Evolutionary conservation across 1,140 invertebrate genomes (phyloP).

Genomic region (Drosophila pectinifera): DNA sequence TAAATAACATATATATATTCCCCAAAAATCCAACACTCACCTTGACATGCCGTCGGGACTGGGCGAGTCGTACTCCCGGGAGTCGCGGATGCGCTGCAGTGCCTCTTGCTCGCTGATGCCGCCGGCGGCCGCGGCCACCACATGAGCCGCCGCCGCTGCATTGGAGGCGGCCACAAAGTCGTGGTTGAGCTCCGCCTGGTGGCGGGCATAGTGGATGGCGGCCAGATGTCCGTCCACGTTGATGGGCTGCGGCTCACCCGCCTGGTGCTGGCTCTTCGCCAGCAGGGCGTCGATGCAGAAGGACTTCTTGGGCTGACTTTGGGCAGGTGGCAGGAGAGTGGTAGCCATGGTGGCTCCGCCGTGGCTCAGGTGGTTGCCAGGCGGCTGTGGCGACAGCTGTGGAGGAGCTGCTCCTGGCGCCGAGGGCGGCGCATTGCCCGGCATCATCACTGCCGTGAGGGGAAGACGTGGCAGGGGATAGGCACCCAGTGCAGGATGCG

Average conservation of each 20-base stretch:
- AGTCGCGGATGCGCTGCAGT: slow-evolving; percentile 78
- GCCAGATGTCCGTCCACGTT: slow-evolving; percentile 71
- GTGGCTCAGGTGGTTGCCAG: slow-evolving; percentile 34
- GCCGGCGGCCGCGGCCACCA: slow-evolving; percentile 63
- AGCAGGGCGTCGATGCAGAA: slow-evolving; percentile 90
- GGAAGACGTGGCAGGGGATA: slow-evolving; percentile 75
- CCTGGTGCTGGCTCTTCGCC: slow-evolving; percentile 78
- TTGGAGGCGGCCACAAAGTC: slow-evolving; percentile 74
- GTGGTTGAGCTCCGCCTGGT: slow-evolving; percentile 71
- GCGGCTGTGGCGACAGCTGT: slow-evolving; percentile 20
- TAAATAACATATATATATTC: too few species aligned
- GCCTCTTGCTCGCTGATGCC: slow-evolving; percentile 80
- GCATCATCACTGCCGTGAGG: slow-evolving; percentile 62
- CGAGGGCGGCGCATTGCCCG: slow-evolving; percentile 36
- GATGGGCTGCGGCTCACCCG: slow-evolving; percentile 38
- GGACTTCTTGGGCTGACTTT: slow-evolving; percentile 86
- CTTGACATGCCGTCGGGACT: slow-evolving; percentile 85
- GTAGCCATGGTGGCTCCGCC: slow-evolving; percentile 37
- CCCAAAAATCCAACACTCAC: slow-evolving; percentile 35
- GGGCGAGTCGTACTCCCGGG: slow-evolving; percentile 78
- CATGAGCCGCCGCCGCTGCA: slow-evolving; percentile 64
- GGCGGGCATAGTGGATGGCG: slow-evolving; percentile 73
- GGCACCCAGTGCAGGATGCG: slow-evolving; percentile 42
- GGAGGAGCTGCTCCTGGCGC: slow-evolving; percentile 19
- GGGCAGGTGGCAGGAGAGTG: slow-evolving; percentile 50